Conservation (phyloP, 1,140 invertebrate species). For the Myzus persicae region DNA sequence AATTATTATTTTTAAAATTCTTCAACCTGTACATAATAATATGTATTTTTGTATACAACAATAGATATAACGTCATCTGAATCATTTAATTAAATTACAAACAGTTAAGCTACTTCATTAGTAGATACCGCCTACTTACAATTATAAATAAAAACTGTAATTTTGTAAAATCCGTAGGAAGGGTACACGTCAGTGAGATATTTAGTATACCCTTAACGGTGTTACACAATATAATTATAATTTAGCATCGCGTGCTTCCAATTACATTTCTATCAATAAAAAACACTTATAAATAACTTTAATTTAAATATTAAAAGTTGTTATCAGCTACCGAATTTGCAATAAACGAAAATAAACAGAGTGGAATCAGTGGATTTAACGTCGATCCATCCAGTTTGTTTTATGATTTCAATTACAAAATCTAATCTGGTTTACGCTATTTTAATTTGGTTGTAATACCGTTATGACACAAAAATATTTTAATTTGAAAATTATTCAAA, state of each 20-base stretch:
- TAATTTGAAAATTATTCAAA: background rate
- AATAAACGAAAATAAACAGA: background rate
- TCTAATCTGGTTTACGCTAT: background rate
- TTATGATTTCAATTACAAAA: background rate
- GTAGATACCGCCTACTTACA: background rate
- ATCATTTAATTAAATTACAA: background rate
- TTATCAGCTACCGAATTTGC: background rate
- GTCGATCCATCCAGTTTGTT: background rate
- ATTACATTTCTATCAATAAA: background rate
- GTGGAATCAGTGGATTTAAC: too few relatives aligned
- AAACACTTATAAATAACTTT: background rate
- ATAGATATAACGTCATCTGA: background rate
- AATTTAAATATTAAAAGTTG: background rate
- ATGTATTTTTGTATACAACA: background rate
- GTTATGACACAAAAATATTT: background rate
- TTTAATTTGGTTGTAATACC: background rate
- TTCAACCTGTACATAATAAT: background rate
- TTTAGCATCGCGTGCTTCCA: background rate
- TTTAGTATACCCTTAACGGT: background rate
- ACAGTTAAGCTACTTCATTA: background rate
- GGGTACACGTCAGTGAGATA: background rate
- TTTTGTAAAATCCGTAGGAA: background rate
- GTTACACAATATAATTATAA: background rate
- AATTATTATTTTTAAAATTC: background rate
- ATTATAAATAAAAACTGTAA: background rate